Conservation (phyloP, 2,797 vertebrate species). For the Serranus cabrilla region DNA sequence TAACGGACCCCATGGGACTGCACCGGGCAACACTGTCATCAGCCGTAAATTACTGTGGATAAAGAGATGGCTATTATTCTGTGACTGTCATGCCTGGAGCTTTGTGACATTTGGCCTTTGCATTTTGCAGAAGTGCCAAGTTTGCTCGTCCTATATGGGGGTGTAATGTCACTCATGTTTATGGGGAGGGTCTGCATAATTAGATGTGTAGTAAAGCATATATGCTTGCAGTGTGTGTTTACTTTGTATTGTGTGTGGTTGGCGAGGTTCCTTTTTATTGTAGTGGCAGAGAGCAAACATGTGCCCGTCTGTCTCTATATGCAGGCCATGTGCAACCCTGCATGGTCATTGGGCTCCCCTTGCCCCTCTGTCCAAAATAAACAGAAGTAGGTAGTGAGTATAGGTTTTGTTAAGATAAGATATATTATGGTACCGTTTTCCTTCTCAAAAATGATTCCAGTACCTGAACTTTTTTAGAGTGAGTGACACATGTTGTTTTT, state of each 20-base stretch:
- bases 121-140: constrained; percentile 22
- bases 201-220: neutral
- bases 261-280: constrained; percentile 19
- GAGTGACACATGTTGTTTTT: too few relatives aligned
- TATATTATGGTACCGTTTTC: too few relatives aligned
- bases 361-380: constrained; percentile 1
- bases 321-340: constrained; percentile 55
- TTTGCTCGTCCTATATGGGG: constrained; percentile 5
- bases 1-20: constrained; percentile 44
- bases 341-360: constrained; percentile 13
- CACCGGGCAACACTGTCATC: constrained; percentile 22
- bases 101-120: constrained; percentile 62
- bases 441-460: too few relatives aligned
- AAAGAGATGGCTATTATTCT: constrained; percentile 45
- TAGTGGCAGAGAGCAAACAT: constrained; percentile 35
- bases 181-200: constrained; percentile 9
- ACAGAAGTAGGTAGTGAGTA: neutral
- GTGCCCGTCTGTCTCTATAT: constrained; percentile 31
- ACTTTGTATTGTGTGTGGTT: constrained; percentile 11
- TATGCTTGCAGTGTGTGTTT: neutral
- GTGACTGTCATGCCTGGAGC: constrained; percentile 43
- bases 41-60: constrained; percentile 60
- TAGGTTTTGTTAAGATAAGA: constrained; percentile 9
- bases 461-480: too few relatives aligned
- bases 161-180: constrained; percentile 10